Evolutionary conservation across 2,888 invertebrate species (phyloP).

Genomic region (Neocrepidodera transversa): DNA sequence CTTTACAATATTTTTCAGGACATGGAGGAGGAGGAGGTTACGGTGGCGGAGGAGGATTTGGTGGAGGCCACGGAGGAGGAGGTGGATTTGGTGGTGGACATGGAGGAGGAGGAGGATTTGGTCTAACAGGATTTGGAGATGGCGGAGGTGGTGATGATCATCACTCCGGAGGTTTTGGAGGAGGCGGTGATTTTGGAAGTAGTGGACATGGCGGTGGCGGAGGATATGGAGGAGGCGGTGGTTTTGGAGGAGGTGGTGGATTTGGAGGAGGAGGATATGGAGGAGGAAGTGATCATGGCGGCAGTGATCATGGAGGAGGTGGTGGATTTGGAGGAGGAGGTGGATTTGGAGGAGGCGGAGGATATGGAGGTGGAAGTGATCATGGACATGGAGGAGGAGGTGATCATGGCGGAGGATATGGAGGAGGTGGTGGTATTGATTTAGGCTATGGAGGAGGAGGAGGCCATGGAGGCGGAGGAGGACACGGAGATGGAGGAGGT

Average conservation of each 20-base stretch:
- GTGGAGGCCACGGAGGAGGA: conserved; percentile 15
- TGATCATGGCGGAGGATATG: background rate
- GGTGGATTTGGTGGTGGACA: background rate
- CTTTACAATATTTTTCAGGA: background rate
- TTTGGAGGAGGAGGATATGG: conserved; percentile 10
- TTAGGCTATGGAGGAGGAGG: background rate
- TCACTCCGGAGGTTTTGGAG: background rate
- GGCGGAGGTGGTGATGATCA: conserved; percentile 39
- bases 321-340: conserved; percentile 16
- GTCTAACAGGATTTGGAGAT: background rate
- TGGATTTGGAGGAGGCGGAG: background rate
- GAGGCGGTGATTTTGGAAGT: background rate
- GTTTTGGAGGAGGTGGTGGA: conserved; percentile 4
- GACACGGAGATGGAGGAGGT: background rate
- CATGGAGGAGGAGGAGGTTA: background rate
- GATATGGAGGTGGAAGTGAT: background rate
- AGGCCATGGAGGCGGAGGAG: background rate
- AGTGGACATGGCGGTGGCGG: background rate
- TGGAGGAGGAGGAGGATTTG: conserved; percentile 3
- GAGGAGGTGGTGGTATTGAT: background rate
- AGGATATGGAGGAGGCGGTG: conserved; percentile 26
- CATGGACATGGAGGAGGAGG: background rate
- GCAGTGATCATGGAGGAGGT: background rate
- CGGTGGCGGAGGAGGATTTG: conserved; percentile 19
- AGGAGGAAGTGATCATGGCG: conserved; percentile 6